Evolutionary conservation across 2,888 invertebrate species (phyloP).

Genomic region (Zonitis immaculata): DNA sequence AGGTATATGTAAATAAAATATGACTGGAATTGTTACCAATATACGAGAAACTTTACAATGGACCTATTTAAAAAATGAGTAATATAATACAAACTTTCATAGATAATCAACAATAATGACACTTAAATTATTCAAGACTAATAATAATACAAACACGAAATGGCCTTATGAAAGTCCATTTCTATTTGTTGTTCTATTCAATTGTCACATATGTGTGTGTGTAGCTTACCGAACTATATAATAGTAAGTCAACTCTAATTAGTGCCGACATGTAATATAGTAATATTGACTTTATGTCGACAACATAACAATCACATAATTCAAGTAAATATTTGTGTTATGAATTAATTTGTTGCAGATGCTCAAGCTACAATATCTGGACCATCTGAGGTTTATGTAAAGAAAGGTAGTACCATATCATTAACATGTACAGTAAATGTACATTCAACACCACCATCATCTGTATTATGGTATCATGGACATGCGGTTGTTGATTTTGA

Average conservation of each 20-base stretch:
- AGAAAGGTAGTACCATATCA: constrained; percentile 86
- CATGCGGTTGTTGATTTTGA: constrained; percentile 76
- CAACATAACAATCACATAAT: no score
- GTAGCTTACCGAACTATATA: no score
- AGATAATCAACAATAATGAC: no score
- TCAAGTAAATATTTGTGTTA: not conserved
- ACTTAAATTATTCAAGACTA: no score
- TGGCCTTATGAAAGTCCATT: no score
- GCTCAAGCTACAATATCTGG: constrained; percentile 83
- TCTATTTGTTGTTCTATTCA: no score
- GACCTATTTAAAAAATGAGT: no score
- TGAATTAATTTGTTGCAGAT: constrained; percentile 56
- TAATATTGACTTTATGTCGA: no score
- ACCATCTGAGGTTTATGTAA: constrained; percentile 82
- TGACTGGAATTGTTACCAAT: not conserved
- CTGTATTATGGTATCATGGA: constrained; percentile 83
- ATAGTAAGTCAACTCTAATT: not conserved
- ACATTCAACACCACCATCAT: constrained; percentile 72
- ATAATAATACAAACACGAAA: no score
- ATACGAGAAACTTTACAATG: not conserved
- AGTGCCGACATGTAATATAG: not conserved
- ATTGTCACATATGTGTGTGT: no score
- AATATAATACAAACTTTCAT: no score
- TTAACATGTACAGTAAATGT: constrained; percentile 84
- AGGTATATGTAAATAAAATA: not conserved